Conservation (phyloP, 2,888 invertebrate species). For the Caenorhabditis parvicauda region DNA sequence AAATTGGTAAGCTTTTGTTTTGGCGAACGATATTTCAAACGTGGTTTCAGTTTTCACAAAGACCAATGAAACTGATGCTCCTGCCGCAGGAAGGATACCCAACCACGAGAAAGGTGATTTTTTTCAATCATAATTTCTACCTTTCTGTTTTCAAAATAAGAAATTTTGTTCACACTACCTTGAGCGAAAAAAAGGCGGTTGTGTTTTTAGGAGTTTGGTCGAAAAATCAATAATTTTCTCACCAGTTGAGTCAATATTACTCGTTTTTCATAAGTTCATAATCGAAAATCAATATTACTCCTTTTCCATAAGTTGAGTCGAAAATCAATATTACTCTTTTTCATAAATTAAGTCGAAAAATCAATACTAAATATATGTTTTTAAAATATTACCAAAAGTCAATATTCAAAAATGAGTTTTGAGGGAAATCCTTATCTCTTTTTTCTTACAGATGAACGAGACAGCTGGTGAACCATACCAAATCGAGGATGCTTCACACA, state of each 20-base stretch:
- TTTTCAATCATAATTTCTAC: no score
- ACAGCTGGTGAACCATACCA: slow-evolving; percentile 67
- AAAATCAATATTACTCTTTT: no score
- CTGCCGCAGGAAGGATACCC: slow-evolving; percentile 80
- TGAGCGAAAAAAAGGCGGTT: no score
- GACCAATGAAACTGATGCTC: slow-evolving; percentile 79
- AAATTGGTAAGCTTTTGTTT: slow-evolving; percentile 71
- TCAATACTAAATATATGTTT: not conserved
- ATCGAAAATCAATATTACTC: no score
- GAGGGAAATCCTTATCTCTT: not conserved
- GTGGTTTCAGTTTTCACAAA: slow-evolving; percentile 73
- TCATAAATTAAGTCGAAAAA: no score
- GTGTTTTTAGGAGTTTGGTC: no score
- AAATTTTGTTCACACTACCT: no score
- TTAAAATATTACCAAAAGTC: not conserved
- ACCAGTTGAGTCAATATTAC: no score
- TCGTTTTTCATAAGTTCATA: no score
- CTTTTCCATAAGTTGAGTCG: not conserved
- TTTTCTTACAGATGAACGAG: slow-evolving; percentile 33
- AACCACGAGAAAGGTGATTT: slow-evolving; percentile 66
- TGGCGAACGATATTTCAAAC: not conserved
- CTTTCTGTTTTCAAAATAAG: no score
- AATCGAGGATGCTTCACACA: slow-evolving; percentile 84
- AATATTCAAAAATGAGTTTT: no score
- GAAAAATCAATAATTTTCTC: no score